Conservation (phyloP, 1,140 invertebrate species). For the Drosophila subobscura region DNA sequence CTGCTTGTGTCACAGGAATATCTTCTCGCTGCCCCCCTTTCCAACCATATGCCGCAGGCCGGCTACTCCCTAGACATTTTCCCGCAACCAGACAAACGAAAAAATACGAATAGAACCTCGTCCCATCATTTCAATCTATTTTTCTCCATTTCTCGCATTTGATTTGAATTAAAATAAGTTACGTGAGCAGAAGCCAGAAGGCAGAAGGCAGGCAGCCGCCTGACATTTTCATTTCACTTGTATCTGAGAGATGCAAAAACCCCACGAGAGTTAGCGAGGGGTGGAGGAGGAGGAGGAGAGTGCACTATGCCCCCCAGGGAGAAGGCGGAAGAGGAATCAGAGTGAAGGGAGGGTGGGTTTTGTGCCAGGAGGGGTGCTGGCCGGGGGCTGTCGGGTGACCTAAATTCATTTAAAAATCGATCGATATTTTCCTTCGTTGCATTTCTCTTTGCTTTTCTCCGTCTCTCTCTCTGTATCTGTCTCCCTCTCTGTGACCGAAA, state of each 20-base stretch:
- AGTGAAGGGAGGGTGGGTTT: background rate
- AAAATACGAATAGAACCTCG: conserved; percentile 3
- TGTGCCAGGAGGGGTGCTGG: background rate
- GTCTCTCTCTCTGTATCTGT: conserved; percentile 5
- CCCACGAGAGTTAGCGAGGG: background rate
- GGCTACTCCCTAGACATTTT: conserved; percentile 18
- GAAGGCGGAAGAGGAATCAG: background rate
- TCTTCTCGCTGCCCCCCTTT: background rate
- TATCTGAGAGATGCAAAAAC: conserved; percentile 57
- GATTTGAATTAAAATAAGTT: conserved; percentile 81
- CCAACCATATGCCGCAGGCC: no score
- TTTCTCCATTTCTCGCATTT: conserved; percentile 65
- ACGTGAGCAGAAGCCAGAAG: conserved; percentile 60
- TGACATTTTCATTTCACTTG: conserved; percentile 66
- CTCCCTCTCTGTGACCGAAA: conserved; percentile 56
- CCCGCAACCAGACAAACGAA: conserved; percentile 1
- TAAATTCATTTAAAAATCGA: conserved; percentile 81
- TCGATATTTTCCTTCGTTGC: conserved; percentile 64
- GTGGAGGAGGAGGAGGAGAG: background rate
- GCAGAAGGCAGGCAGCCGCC: background rate
- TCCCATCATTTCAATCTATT: conserved; percentile 66
- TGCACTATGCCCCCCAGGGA: conserved; percentile 19
- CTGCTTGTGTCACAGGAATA: background rate
- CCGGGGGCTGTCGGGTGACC: conserved; percentile 45
- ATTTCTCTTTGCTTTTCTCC: conserved; percentile 28